A percentile compares a stretch with the other conserved stretches of the same genome.
These are phyloP conservation scores for Carapus acus DNA, from an alignment of 2,797 vertebrate species.

Conservation along the genomic window DNA sequence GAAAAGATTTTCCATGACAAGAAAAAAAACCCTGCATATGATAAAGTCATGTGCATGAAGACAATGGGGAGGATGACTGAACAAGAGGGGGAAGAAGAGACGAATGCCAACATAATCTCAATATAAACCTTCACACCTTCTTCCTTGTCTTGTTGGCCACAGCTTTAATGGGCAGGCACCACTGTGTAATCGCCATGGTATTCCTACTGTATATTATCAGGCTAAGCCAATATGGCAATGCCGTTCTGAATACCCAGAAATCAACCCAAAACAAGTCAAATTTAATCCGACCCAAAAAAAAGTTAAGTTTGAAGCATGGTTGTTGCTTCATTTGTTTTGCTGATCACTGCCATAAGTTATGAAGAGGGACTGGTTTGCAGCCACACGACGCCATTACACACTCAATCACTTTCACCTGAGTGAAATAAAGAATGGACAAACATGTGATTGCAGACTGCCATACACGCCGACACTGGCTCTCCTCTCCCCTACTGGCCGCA, in stretches of 20 bases:
- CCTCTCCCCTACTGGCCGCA: constrained; percentile 60
- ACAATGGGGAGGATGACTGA: too few relatives aligned
- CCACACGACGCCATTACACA: constrained; percentile 67
- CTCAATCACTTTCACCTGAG: constrained; percentile 52
- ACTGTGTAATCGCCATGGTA: constrained; percentile 3
- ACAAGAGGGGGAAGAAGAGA: too few relatives aligned
- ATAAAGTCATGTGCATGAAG: too few relatives aligned
- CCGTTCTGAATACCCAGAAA: too few relatives aligned
- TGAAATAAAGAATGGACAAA: constrained; percentile 48
- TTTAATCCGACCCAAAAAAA: too few relatives aligned
- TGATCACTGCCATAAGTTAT: too few relatives aligned
- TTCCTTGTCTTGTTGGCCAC: constrained; percentile 8
- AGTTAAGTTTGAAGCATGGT: too few relatives aligned
- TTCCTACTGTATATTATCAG: constrained; percentile 6
- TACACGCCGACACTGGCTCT: constrained; percentile 63
- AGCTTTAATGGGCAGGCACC: constrained; percentile 28
- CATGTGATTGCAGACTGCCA: constrained; percentile 45
- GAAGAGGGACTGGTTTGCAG: constrained; percentile 48
- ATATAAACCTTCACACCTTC: constrained; percentile 43
- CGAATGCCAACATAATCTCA: too few relatives aligned
- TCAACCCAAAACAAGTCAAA: too few relatives aligned
- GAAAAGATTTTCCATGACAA: too few relatives aligned
- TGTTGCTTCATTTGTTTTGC: too few relatives aligned
- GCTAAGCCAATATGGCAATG: background rate
- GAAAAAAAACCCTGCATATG: too few relatives aligned